Evolutionary conservation across 2,113 vertebrate genomes (phyloP), one percentile per base, ranked within the genome.

Genomic region (cattle (Bos taurus)): DNA sequence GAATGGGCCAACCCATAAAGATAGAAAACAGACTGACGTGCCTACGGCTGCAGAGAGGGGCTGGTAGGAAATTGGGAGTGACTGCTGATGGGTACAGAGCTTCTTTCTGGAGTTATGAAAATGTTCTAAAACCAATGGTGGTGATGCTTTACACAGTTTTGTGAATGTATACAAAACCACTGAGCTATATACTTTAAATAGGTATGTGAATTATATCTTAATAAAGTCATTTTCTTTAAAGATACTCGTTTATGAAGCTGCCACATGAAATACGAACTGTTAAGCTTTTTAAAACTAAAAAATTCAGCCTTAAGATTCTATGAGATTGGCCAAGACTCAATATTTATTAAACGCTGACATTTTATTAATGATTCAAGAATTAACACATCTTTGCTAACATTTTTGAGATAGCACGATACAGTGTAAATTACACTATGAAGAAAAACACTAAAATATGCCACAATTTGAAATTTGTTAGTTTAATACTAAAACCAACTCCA

Each of bases 211-310:
- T 54, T 67, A 2, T n/a, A 64, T 59, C 86, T 90, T 57, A 82
- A n/a, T 95, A 87, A 93, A 86, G 4, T 43, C 56, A 1, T 81
- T 94, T 50, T 67, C 80, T 78, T 74, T 57, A 52, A 91, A 64
- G 25, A 74, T 77, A 92, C 33, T 90, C 88, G 36, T 23, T 74
- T 90, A 97, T 50, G 26, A 98, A 97, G 52, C 13, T 94, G 48
- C 71, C 48, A 78, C 16, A 83, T 52, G 30, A 81, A 94, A 93
- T 88, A 17, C 60, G 48, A 96, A 92, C 50, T 21, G 67, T 16
- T 71, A 23, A 46, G 10, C 30, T 88, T 95, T 96, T 91, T 82
- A 33, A 88, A 85, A 90, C 25, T 83, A 94, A 82, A 92, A 83
- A 77, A 16, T 87, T 67, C 19, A 64, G 16, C 19, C 40, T 57